Base-by-base conservation (phyloP, 1,140 invertebrate genomes). In the Drosophila miranda region DNA sequence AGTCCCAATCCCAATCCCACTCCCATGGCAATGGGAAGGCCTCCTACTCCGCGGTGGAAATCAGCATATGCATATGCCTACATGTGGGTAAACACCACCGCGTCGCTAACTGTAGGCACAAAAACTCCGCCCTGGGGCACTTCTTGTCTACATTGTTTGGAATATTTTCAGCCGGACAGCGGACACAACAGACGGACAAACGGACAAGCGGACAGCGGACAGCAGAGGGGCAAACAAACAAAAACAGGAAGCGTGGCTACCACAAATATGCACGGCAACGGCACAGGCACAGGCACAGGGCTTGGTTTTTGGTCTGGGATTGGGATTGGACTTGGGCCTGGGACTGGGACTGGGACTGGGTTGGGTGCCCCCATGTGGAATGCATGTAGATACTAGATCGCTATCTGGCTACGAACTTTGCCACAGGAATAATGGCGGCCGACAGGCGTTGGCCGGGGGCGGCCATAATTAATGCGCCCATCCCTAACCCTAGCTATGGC, bases 41-140 rank as follows among this genome's bases (percentile, higher is more conserved):
- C 0, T 19, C 38, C 34, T 16, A 4, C 2, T 26, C 2, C 16
- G 21, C 43, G 19, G 62, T 68, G 64, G 59, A 73, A 87, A 87
- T 87, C 82, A 87, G 63, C 82, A 87, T 87, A 87, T 87, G 82
- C 82, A 87, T 87, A 87, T 87, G 82, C 82, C 82, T 87, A 87
- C 83, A 87, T 87, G 79, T 87, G 82, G 82, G 82, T 87, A 87
- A 87, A 87, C 82, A 87, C 79, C 82, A 82, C 82, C 82, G 82
- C 82, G 82, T 76, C 82, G 78, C 63, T 82, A 86, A 87, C 78
- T 57, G 62, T 46, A 61, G 62, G 41, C 78, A 86, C 64, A 87
- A 82, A 84, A 75, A 75, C 78, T 76, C 60, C 58, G 63, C 55
- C 50, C 60, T 60, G 59, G 75, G 69, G 72, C 80, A 86, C 73